phyloP scores from a whole-genome alignment of 2,888 invertebrate genomes.

The Uropetala carovei region DNA sequence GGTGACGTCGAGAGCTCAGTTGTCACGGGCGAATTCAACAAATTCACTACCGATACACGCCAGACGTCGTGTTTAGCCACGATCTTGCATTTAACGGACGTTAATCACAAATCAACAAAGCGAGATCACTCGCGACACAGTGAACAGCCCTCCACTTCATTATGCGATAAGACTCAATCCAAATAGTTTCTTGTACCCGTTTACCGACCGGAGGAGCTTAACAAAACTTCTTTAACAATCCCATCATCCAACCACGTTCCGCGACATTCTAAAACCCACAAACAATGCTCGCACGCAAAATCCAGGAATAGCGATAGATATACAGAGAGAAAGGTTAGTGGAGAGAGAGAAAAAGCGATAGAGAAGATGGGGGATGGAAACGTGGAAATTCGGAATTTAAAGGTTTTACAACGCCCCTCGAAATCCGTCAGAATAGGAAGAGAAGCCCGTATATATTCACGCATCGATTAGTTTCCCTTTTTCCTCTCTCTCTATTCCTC shows the following conservation, averaged over 20 bases:
- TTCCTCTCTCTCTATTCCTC: too few relatives aligned
- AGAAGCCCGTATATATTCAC: slow-evolving; percentile 7
- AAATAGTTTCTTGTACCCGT: slow-evolving; percentile 15
- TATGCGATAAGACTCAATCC: slow-evolving; percentile 3
- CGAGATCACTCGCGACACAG: neutral
- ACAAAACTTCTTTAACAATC: neutral
- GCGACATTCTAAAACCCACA: neutral
- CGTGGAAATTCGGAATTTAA: neutral
- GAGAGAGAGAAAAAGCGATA: neutral
- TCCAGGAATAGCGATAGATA: neutral
- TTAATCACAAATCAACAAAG: slow-evolving; percentile 14
- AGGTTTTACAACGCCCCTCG: neutral
- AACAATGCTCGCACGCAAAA: neutral
- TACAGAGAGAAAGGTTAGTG: neutral
- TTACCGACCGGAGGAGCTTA: slow-evolving; percentile 4
- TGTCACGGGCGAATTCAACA: neutral
- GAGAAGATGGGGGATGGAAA: neutral
- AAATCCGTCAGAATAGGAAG: slow-evolving; percentile 5
- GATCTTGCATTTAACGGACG: neutral
- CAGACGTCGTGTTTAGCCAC: neutral
- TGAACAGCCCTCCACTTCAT: neutral
- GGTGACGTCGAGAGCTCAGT: too few relatives aligned
- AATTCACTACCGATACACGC: neutral
- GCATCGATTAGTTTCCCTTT: slow-evolving; percentile 5
- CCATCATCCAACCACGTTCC: neutral